phyloP scores from a whole-genome alignment of 2,113 vertebrate genomes.

The Manacus vitellinus region DNA sequence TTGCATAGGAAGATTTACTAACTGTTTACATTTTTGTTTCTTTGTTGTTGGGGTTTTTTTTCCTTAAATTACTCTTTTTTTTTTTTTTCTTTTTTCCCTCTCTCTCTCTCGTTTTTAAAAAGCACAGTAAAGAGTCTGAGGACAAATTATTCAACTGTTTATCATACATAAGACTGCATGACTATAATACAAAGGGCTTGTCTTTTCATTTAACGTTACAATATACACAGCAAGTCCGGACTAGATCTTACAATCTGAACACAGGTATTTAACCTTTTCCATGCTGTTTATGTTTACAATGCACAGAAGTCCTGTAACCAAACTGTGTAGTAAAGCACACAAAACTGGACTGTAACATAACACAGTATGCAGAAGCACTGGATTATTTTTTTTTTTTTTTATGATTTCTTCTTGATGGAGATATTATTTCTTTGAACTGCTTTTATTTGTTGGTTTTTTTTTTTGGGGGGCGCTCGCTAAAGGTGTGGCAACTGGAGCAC shows the following conservation, averaged over 20 bases:
- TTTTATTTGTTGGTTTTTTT: background rate
- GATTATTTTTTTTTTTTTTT: conserved; percentile 29
- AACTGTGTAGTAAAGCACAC: conserved; percentile 94
- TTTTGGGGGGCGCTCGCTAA: conserved; percentile 56
- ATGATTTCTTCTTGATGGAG: conserved; percentile 67
- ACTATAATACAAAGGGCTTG: conserved; percentile 99
- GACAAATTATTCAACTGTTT: conserved; percentile 99
- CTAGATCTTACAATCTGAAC: conserved; percentile 99
- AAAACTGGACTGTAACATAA: conserved; percentile 87
- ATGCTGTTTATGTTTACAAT: conserved; percentile 99
- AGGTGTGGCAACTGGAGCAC: conserved; percentile 71
- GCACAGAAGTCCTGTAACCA: conserved; percentile 98
- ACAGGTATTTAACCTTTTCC: conserved; percentile 99
- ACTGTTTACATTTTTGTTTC: conserved; percentile 58
- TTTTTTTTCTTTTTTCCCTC: background rate
- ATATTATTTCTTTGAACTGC: conserved; percentile 63
- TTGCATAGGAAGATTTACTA: conserved; percentile 80
- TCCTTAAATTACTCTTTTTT: conserved; percentile 66
- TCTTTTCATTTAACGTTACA: conserved; percentile 95
- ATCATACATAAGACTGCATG: conserved; percentile 99
- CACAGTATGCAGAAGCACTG: conserved; percentile 82
- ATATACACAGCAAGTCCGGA: conserved; percentile 99
- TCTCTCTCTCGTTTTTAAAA: conserved; percentile 57
- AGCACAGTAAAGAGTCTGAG: conserved; percentile 91
- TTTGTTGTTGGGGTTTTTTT: background rate